Base-by-base conservation (phyloP, 2,113 vertebrate species). In the Gobio gobio region DNA sequence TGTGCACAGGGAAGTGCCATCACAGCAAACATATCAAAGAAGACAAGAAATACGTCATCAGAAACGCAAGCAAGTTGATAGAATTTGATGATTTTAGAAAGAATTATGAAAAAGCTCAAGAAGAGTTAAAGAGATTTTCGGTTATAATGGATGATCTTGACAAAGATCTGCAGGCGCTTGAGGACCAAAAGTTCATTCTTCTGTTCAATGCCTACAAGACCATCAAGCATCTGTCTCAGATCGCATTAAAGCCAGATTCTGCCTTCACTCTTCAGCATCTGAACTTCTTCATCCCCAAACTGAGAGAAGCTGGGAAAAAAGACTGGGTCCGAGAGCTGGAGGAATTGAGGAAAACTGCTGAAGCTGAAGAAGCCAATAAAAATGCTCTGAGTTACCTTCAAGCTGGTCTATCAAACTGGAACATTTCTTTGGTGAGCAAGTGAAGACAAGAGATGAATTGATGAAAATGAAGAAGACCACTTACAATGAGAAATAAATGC, bases 241-340 rank as follows among this genome's bases (percentile, higher is more conserved):
- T 40, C 36, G 36, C 36, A 40, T 40, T 40, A 40, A 18, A 64
- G 29, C 61, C 61, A 64, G 61, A 64, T 26, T 64, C 61, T 6
- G 61, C 70, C 24, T 87, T 83, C 61, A 87, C 72, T 51, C 18
- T 86, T 47, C 47, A 86, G 20, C 24, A 74, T 72, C 66, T 89
- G 1, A 84, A 87, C 36, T 87, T 84, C 61, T 70, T 89, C 72
- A 87, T 89, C 36, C 76, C 77, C 8, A 83, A 8, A 51, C 47
- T 85, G 78, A 74, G 56, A 10, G 84, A 89, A 29, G 56, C 73
- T 33, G 75, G 68, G 73, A 49, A 45, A 64, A 0, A 2, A 8
- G 13, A 54, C 1, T 10, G 29, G 72, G 74, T 14, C 22, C 14
- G 18, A 45, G 84, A 68, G 20, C 64, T 89, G 6, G 70, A 58